Evolutionary conservation across 2,888 invertebrate species (phyloP).

Genomic region (Chloroclysta siterata): DNA sequence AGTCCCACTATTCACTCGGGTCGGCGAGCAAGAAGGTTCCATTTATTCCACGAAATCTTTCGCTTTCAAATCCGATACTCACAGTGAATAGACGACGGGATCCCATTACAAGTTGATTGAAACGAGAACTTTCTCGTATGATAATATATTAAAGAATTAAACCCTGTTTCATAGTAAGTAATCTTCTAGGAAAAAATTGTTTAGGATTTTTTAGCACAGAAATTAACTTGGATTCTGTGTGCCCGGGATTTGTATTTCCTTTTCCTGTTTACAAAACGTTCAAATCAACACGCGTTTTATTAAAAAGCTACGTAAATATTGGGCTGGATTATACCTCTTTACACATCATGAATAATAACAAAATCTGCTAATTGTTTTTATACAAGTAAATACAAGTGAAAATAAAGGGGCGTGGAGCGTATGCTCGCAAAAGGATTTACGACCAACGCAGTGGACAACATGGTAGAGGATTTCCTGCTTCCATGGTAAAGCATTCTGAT

Average conservation of each 20-base stretch:
- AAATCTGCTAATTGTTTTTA: not conserved
- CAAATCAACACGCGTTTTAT: not conserved
- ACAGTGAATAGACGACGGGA: constrained; percentile 16
- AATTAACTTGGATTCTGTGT: no score
- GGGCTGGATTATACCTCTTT: not conserved
- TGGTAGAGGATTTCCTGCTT: no score
- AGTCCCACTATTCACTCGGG: constrained; percentile 21
- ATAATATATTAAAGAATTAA: not conserved
- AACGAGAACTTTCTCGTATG: constrained; percentile 1
- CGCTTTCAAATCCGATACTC: constrained; percentile 7
- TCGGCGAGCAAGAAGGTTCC: constrained; percentile 28
- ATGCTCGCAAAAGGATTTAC: no score
- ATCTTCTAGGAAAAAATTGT: no score
- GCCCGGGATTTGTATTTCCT: no score
- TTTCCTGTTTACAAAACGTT: not conserved
- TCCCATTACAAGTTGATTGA: constrained; percentile 9
- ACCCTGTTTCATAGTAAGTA: no score
- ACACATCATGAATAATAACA: not conserved
- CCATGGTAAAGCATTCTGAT: no score
- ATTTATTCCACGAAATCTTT: constrained; percentile 26
- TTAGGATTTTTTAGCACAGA: not conserved
- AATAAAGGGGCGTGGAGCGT: not conserved
- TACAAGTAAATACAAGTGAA: not conserved
- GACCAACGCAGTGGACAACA: no score
- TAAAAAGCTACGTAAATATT: not conserved